A percentile compares a stretch with the other conserved stretches of the same genome.
These are phyloP conservation scores for Drosophila funebris DNA, from an alignment of 1,140 invertebrate genomes.

Conservation along the genomic window DNA sequence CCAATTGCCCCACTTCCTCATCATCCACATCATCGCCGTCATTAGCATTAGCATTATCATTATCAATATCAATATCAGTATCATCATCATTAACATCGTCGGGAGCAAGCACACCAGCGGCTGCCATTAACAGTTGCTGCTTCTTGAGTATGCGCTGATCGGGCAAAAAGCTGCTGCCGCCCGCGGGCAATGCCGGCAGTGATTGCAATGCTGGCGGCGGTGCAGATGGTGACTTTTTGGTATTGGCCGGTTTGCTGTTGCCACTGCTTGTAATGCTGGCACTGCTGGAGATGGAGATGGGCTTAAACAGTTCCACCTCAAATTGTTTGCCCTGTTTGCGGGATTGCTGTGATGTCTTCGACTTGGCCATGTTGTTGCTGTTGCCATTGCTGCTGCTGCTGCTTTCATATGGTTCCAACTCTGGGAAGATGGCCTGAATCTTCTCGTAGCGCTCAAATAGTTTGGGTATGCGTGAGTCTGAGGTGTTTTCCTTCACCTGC, in stretches of 20 bases:
- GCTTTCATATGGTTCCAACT: slow-evolving; percentile 85
- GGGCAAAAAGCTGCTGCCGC: slow-evolving; percentile 73
- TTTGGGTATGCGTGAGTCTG: slow-evolving; percentile 86
- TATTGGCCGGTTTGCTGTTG: slow-evolving; percentile 63
- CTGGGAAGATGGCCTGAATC: slow-evolving; percentile 90
- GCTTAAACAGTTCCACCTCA: slow-evolving; percentile 65
- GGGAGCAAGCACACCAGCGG: slow-evolving; percentile 63
- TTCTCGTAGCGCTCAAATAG: slow-evolving; percentile 90
- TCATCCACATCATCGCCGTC: slow-evolving; percentile 15
- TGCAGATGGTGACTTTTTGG: slow-evolving; percentile 74
- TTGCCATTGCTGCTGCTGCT: slow-evolving; percentile 9
- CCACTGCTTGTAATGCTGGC: slow-evolving; percentile 23
- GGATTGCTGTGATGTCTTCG: background rate
- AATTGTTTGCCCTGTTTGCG: slow-evolving; percentile 68
- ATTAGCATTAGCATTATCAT: slow-evolving; percentile 8
- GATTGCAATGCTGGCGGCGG: slow-evolving; percentile 58
- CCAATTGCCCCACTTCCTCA: slow-evolving; percentile 9
- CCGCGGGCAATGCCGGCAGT: slow-evolving; percentile 45
- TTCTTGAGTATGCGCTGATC: slow-evolving; percentile 79
- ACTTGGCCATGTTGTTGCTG: slow-evolving; percentile 3
- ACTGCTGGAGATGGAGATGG: slow-evolving; percentile 42
- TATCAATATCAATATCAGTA: too few relatives aligned
- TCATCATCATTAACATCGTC: slow-evolving; percentile 1
- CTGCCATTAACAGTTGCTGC: slow-evolving; percentile 70
- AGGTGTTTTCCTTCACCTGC: slow-evolving; percentile 85